Conservation (phyloP, 1,140 invertebrate species). For the Amphibalanus amphitrite region DNA sequence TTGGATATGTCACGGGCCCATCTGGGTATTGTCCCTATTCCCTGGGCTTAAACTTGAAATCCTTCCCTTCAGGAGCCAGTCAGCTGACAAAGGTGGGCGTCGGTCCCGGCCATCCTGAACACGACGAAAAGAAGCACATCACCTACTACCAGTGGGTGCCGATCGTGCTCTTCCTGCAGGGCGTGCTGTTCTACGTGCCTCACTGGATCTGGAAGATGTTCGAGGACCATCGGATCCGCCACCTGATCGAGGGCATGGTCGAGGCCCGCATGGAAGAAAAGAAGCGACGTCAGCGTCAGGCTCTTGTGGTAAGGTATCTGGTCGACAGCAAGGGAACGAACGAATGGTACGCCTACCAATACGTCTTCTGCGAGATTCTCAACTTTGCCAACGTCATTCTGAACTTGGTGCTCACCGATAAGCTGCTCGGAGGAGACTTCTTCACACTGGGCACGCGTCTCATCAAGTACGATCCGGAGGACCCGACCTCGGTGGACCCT, state of each 20-base stretch:
- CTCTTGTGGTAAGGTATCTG: conserved; percentile 19
- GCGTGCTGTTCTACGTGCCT: conserved; percentile 36
- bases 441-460: conserved; percentile 52
- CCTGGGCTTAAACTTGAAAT: neutral
- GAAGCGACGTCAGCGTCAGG: neutral
- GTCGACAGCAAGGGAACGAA: conserved; percentile 19
- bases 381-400: conserved; percentile 36
- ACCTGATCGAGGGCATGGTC: conserved; percentile 9
- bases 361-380: conserved; percentile 59
- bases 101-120: conserved; percentile 4
- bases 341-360: conserved; percentile 59
- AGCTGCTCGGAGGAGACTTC: conserved; percentile 71
- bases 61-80: neutral
- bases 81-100: conserved; percentile 19
- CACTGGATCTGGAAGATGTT: conserved; percentile 37
- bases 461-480: conserved; percentile 18
- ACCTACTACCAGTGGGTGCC: conserved; percentile 33
- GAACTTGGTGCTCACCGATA: conserved; percentile 63
- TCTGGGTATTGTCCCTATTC: neutral
- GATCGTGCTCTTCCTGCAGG: conserved; percentile 29
- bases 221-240: conserved; percentile 28
- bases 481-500: conserved; percentile 30
- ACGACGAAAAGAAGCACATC: conserved; percentile 17
- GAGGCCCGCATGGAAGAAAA: conserved; percentile 10
- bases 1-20: neutral